phyloP scores from a whole-genome alignment of 2,113 vertebrate species.

The Shinisaurus crocodilurus region DNA sequence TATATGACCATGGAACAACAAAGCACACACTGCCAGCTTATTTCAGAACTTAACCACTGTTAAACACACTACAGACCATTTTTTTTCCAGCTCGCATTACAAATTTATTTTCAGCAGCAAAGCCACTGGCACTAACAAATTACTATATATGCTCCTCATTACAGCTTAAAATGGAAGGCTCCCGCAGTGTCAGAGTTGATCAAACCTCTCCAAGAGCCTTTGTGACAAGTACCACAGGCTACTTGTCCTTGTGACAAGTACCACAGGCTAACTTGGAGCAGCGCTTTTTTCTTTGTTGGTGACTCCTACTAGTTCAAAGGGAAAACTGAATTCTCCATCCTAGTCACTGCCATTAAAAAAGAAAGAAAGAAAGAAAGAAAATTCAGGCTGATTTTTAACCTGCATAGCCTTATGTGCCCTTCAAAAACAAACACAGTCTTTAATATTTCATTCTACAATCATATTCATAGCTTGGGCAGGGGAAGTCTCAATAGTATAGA shows the following conservation, averaged over 20 bases:
- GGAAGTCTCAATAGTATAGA: neutral
- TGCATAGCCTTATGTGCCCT: slow-evolving; percentile 48
- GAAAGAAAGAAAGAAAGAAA: too few species aligned
- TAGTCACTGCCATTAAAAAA: slow-evolving; percentile 42
- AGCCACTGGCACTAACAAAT: slow-evolving; percentile 43
- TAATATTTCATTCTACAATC: slow-evolving; percentile 32
- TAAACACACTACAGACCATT: slow-evolving; percentile 32
- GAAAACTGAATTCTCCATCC: slow-evolving; percentile 57
- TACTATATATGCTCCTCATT: slow-evolving; percentile 53
- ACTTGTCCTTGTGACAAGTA: slow-evolving; percentile 52
- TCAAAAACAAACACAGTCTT: slow-evolving; percentile 32
- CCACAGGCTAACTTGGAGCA: slow-evolving; percentile 42
- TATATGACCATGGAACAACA: neutral
- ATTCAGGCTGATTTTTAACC: slow-evolving; percentile 58
- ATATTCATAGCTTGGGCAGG: neutral
- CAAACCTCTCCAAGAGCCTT: slow-evolving; percentile 48
- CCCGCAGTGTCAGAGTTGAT: slow-evolving; percentile 63
- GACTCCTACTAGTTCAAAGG: slow-evolving; percentile 44
- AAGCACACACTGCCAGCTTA: neutral
- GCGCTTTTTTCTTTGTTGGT: slow-evolving; percentile 41
- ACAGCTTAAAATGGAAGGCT: slow-evolving; percentile 66
- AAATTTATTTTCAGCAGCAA: slow-evolving; percentile 35
- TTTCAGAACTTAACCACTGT: neutral
- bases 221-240: slow-evolving; percentile 57
- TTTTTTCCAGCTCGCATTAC: slow-evolving; percentile 33